Base-by-base conservation (phyloP, 2,113 vertebrate genomes). In the Lucifuga dentata region DNA sequence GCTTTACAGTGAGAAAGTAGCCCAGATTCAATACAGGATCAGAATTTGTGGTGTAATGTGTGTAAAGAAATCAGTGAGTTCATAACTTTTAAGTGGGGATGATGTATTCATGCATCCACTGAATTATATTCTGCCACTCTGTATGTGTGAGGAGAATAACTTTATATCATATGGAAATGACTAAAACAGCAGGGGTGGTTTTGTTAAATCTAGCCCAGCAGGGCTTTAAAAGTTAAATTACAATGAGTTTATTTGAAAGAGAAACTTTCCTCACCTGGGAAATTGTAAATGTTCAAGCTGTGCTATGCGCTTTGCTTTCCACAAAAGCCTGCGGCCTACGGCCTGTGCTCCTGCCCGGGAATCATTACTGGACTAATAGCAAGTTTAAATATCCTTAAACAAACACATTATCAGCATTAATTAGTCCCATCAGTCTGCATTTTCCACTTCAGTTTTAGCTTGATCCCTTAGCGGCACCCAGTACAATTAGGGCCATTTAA, bases 121-220 rank as follows among this genome's bases (percentile, higher is more conserved):
- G 16, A 46, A 51, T 52, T 55, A 49, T 10, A 48, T 45, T 46
- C 59, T 39, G 53, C 13, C 33, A 24, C 26, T 20, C 20, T 53
- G 8, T 43, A 33, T 43, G 61, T 55, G 45, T 51, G 49, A 40
- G 61, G 26, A 51, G 39, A 35, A 45, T 45, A 67, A 73, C 43
- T 55, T 74, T 32, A 70, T 48, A 62, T 57, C 81, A 76, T 72
- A 86, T 85, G 78, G 81, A 80, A 87, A 80, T 38, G 36, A 39
- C 78, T 84, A 55, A 53, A 84, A 65, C 75, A 80, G 74, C 75
- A 65, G 51, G 63, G 57, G 41, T 59, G 57, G 57, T 39, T 74
- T 44, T 62, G 49, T 51, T 76, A 44, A 76, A 75, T 56, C 53
- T 60, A 58, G 40, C 67, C 46, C 73, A 79, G 58, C 32, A 9